Conservation (phyloP, 2,888 invertebrate species). For the Dinocampus coccinellae region DNA sequence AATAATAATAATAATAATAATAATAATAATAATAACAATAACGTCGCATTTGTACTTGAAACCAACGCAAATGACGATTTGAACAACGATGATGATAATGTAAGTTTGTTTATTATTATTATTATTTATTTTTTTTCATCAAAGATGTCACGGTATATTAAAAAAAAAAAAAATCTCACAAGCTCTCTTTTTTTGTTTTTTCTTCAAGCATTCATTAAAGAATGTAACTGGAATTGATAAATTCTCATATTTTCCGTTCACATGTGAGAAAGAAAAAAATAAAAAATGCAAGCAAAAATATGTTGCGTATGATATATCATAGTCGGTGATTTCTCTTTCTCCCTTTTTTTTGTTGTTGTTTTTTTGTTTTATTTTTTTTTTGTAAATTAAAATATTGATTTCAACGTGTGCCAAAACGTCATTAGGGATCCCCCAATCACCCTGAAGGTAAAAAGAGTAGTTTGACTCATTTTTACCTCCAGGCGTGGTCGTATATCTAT, state of each 20-base stretch:
- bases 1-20: slow-evolving; percentile 68
- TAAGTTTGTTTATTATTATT: slow-evolving; percentile 52
- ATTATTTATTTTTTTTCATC: slow-evolving; percentile 2
- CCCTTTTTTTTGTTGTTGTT: too few species aligned
- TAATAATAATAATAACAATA: slow-evolving; percentile 61
- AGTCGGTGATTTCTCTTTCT: too few species aligned
- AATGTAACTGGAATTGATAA: too few species aligned
- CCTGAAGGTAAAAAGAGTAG: slow-evolving; percentile 49
- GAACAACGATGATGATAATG: slow-evolving; percentile 62
- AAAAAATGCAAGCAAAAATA: too few species aligned
- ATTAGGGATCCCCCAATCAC: slow-evolving; percentile 56
- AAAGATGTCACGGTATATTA: too few species aligned
- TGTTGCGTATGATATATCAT: too few species aligned
- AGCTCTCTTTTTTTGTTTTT: too few species aligned
- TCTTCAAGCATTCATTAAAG: too few species aligned
- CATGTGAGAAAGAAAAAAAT: too few species aligned
- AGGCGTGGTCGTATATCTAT: slow-evolving; percentile 29
- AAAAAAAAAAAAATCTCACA: too few species aligned
- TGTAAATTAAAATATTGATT: not conserved
- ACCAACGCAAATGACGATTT: slow-evolving; percentile 59
- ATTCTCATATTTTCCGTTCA: too few species aligned
- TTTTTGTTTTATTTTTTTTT: too few species aligned
- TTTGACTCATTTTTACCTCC: slow-evolving; percentile 51
- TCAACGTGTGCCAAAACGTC: not conserved
- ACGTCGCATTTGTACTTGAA: slow-evolving; percentile 65